Percentiles rank a stretch among this genome's conserved stretches.
phyloP scores from a whole-genome alignment of 2,888 invertebrate genomes.

The Melieria picta region DNA sequence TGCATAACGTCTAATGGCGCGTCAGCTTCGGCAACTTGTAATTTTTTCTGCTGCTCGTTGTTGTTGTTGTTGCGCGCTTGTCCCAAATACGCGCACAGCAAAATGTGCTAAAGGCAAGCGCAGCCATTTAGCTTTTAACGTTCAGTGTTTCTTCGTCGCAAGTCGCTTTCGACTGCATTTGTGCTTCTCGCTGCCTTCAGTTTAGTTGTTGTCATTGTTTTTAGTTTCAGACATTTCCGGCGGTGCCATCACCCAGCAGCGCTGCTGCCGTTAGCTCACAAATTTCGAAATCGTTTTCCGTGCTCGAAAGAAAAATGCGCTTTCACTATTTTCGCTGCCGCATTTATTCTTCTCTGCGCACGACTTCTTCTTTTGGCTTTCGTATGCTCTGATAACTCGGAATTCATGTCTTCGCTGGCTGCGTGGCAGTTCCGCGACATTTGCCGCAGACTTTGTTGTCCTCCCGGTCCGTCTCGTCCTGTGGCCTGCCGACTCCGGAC shows the following conservation, averaged over 20 bases:
- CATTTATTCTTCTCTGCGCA: conserved; percentile 49
- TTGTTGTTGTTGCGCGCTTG: too few relatives aligned
- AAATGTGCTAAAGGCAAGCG: too few relatives aligned
- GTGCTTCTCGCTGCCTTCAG: too few relatives aligned
- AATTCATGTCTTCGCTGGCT: conserved; percentile 14
- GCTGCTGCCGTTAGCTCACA: background rate
- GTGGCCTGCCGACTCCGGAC: background rate
- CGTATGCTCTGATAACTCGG: conserved; percentile 24
- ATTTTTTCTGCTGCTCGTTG: too few relatives aligned
- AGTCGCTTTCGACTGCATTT: too few relatives aligned
- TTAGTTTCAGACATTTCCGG: background rate
- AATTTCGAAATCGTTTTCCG: background rate
- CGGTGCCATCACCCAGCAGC: background rate
- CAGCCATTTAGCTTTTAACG: too few relatives aligned
- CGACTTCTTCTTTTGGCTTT: conserved; percentile 35
- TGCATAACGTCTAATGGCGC: too few relatives aligned
- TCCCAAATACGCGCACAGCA: too few relatives aligned
- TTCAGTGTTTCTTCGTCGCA: too few relatives aligned
- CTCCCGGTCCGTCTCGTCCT: background rate
- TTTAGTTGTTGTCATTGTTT: too few relatives aligned
- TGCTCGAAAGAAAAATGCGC: conserved; percentile 9
- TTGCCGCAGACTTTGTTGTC: background rate
- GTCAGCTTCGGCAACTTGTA: too few relatives aligned
- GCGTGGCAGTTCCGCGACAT: conserved; percentile 15
- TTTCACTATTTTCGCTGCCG: conserved; percentile 7